Conservation (phyloP, 2,888 invertebrate species). For the Pyrrhosoma nymphula region DNA sequence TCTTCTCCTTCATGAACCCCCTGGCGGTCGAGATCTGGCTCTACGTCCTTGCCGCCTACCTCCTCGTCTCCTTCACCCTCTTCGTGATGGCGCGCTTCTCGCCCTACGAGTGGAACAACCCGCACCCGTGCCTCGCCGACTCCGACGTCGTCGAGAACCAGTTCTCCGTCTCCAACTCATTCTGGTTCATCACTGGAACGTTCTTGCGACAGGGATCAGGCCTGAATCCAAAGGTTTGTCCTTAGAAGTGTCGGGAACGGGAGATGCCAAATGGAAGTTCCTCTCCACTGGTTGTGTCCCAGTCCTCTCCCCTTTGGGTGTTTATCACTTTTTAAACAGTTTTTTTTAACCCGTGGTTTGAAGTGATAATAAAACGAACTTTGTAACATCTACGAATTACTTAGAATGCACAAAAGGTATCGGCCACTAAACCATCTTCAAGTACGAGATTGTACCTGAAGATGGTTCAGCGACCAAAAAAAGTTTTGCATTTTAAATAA, state of each 20-base stretch:
- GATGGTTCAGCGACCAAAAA: too few relatives aligned
- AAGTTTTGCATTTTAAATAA: too few relatives aligned
- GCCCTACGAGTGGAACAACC: conserved; percentile 96
- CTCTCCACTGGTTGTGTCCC: too few relatives aligned
- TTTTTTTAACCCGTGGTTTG: too few relatives aligned
- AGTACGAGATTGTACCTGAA: too few relatives aligned
- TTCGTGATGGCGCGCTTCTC: conserved; percentile 98
- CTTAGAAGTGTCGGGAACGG: neutral
- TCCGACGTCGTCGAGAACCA: conserved; percentile 95
- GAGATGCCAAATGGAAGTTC: neutral
- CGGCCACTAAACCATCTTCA: too few relatives aligned
- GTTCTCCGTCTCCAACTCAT: conserved; percentile 97
- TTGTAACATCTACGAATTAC: too few relatives aligned
- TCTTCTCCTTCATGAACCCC: conserved; percentile 98
- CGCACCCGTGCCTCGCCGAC: conserved; percentile 89
- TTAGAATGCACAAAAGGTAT: too few relatives aligned
- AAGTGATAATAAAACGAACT: too few relatives aligned
- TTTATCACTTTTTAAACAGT: too few relatives aligned
- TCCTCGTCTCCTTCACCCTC: conserved; percentile 94
- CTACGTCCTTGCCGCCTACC: conserved; percentile 95
- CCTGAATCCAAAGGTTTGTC: conserved; percentile 90
- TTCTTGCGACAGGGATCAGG: conserved; percentile 96
- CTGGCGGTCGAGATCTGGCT: conserved; percentile 98
- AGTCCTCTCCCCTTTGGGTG: too few relatives aligned
- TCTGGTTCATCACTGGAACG: conserved; percentile 98